phyloP scores from a whole-genome alignment of 2,113 vertebrate genomes.

The Malurus melanocephalus region DNA sequence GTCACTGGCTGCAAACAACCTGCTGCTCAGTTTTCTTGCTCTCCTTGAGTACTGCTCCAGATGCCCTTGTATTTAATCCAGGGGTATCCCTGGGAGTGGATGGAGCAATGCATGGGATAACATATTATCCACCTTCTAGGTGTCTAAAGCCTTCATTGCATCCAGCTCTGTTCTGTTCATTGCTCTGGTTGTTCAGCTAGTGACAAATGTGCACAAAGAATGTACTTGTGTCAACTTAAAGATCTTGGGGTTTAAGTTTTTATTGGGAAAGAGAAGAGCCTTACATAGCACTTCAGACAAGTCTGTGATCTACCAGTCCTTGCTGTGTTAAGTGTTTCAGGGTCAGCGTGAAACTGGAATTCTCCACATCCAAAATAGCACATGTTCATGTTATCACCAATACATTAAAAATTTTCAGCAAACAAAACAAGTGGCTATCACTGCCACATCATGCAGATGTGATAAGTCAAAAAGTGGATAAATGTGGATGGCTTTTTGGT shows the following conservation, averaged over 20 bases:
- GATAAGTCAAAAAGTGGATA: not conserved
- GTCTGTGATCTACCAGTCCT: not conserved
- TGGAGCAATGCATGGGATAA: not conserved
- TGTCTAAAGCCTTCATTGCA: not conserved
- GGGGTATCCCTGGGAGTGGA: not conserved
- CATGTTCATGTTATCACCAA: rapidly evolving
- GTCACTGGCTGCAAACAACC: not conserved
- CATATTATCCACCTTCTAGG: not conserved
- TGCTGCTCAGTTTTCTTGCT: not conserved
- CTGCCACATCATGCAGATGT: not conserved
- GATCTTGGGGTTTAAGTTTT: not conserved
- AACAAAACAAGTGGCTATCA: not conserved
- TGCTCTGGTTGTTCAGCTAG: not conserved
- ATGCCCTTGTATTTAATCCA: not conserved
- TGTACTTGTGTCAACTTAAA: not conserved
- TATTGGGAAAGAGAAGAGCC: not conserved
- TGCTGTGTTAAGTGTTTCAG: not conserved
- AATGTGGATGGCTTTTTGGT: not conserved
- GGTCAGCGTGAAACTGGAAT: not conserved
- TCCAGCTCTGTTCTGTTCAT: not conserved
- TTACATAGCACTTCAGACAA: not conserved
- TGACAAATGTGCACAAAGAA: not conserved
- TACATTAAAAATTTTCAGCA: not conserved
- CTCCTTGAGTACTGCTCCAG: rapidly evolving
- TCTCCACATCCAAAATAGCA: not conserved